phyloP scores from a whole-genome alignment of 2,113 vertebrate species.

The Axis porcinus region DNA sequence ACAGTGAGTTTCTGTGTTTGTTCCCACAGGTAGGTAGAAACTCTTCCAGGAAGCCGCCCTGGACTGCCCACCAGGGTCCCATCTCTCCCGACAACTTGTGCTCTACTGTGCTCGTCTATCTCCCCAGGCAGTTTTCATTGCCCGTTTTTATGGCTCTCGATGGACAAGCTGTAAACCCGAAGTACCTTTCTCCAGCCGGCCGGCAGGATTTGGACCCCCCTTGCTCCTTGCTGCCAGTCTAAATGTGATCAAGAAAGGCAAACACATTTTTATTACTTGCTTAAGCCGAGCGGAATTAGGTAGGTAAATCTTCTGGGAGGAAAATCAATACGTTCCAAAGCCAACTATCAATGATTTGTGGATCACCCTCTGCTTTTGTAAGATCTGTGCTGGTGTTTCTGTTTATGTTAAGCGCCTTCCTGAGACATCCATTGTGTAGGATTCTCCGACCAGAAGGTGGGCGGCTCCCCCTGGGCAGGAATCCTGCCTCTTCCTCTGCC shows the following conservation, averaged over 20 bases:
- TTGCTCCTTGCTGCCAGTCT: slow-evolving; percentile 9
- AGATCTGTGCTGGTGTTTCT: slow-evolving; percentile 11
- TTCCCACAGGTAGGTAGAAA: neutral
- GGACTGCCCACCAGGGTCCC: neutral
- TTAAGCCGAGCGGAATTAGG: slow-evolving; percentile 55
- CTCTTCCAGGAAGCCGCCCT: neutral
- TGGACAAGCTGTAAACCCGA: neutral
- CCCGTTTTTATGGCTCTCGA: neutral
- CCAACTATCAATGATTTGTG: slow-evolving; percentile 53
- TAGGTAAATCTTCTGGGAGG: slow-evolving; percentile 55
- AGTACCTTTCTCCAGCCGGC: neutral
- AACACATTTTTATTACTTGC: slow-evolving; percentile 53
- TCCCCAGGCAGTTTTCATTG: neutral
- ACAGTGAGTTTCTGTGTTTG: neutral
- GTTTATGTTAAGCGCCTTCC: neutral
- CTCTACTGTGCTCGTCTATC: neutral
- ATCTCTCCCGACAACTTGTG: neutral
- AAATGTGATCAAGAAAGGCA: slow-evolving; percentile 44
- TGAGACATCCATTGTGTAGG: neutral
- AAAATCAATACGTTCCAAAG: slow-evolving; percentile 56
- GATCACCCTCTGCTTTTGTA: neutral
- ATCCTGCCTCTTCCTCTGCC: no score
- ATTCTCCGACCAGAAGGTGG: neutral
- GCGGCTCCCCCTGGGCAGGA: neutral
- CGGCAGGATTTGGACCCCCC: neutral